phyloP scores from a whole-genome alignment of 1,140 invertebrate genomes.

The Drosophila yakuba region DNA sequence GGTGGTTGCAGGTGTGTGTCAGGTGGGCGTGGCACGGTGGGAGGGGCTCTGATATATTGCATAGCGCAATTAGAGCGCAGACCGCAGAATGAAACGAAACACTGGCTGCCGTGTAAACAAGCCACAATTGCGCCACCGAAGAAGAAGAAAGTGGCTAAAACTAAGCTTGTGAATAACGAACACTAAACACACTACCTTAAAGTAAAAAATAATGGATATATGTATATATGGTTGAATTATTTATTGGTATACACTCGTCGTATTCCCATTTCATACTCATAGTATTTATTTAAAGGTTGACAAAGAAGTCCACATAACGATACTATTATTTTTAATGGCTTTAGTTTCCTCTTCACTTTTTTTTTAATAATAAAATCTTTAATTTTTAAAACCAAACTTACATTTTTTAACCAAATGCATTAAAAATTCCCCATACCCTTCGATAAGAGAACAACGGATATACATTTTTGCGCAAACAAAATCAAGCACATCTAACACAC shows the following conservation, averaged over 20 bases:
- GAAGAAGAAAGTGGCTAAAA: conserved; percentile 29
- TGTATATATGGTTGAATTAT: no score
- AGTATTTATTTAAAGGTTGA: no score
- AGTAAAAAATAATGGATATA: no score
- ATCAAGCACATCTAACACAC: conserved; percentile 41
- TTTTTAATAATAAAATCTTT: no score
- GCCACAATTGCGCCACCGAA: conserved; percentile 33
- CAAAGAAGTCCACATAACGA: no score
- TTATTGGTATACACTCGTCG: no score
- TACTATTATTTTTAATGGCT: no score
- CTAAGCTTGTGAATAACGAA: neutral
- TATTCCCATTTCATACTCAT: no score
- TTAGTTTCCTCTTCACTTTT: no score
- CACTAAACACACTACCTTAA: conserved; percentile 13
- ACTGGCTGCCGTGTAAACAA: conserved; percentile 63
- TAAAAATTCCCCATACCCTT: neutral
- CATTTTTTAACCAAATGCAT: neutral
- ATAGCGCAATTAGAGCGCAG: conserved; percentile 72
- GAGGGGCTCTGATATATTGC: conserved; percentile 63
- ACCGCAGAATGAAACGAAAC: conserved; percentile 68
- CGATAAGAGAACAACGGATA: conserved; percentile 15
- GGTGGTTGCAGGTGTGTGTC: neutral
- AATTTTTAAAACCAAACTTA: neutral
- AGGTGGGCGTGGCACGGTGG: conserved; percentile 2
- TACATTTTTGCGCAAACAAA: conserved; percentile 68